Evolutionary conservation across 1,140 invertebrate species (phyloP).

Genomic region (Drosophila littoralis): DNA sequence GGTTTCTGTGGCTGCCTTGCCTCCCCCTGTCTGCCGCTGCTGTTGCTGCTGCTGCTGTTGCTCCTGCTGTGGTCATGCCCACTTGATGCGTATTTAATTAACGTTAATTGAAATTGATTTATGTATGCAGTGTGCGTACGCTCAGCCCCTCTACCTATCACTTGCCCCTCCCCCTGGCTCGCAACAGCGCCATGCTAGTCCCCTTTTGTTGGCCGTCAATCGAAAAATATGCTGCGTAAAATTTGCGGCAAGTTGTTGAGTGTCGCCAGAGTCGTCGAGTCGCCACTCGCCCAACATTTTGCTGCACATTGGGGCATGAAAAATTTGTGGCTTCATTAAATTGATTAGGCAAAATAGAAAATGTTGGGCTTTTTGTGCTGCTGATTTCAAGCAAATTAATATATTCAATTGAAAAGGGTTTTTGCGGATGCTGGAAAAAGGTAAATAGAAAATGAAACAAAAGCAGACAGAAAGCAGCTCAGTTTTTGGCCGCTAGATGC

Average conservation of each 20-base stretch:
- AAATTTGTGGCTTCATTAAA: slow-evolving; percentile 56
- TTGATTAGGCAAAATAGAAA: slow-evolving; percentile 62
- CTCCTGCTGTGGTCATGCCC: slow-evolving; percentile 78
- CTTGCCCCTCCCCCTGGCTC: neutral
- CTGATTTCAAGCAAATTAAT: slow-evolving; percentile 22
- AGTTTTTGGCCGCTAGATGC: neutral
- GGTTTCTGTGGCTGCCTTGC: slow-evolving; percentile 32
- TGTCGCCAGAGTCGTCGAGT: neutral
- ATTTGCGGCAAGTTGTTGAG: slow-evolving; percentile 54
- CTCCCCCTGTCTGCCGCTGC: neutral
- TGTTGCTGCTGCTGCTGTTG: slow-evolving; percentile 33
- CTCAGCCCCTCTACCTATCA: too few species aligned
- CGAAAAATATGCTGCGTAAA: slow-evolving; percentile 62
- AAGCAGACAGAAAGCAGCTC: too few species aligned
- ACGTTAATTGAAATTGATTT: slow-evolving; percentile 83
- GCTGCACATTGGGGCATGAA: slow-evolving; percentile 66
- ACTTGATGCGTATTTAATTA: slow-evolving; percentile 83
- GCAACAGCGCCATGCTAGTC: neutral
- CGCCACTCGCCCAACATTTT: slow-evolving; percentile 44
- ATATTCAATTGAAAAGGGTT: neutral
- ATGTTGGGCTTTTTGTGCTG: neutral
- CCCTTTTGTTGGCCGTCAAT: slow-evolving; percentile 1
- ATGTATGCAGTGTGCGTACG: slow-evolving; percentile 77
- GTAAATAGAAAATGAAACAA: too few species aligned
- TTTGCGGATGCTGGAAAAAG: neutral